phyloP scores from a whole-genome alignment of 2,888 invertebrate genomes.

The Rotaria magnacalcarata region DNA sequence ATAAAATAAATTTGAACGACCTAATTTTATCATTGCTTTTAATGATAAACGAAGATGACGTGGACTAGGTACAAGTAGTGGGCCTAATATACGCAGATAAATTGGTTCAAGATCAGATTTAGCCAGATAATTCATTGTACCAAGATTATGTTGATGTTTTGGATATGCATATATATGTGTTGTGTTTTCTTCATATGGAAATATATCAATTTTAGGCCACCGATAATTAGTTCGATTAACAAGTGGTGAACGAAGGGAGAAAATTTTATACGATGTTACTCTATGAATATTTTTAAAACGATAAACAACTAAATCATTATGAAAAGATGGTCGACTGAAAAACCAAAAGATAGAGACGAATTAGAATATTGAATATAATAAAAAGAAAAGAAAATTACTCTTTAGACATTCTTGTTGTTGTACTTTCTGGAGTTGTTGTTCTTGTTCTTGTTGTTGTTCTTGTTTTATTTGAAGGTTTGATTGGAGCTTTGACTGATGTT shows the following conservation, averaged over 20 bases:
- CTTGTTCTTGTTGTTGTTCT: background rate
- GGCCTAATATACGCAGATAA: background rate
- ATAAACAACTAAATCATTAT: constrained; percentile 24
- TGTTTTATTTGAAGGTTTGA: too few relatives aligned
- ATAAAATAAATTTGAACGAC: constrained; percentile 7
- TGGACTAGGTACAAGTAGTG: constrained; percentile 28
- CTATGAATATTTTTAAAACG: background rate
- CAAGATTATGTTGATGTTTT: constrained; percentile 30
- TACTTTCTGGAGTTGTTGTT: background rate
- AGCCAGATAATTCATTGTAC: background rate
- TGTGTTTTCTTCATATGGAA: constrained; percentile 10
- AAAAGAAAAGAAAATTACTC: background rate
- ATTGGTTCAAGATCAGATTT: background rate
- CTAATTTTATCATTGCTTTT: constrained; percentile 20
- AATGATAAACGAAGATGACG: background rate
- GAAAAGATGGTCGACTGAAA: background rate
- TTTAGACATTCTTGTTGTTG: background rate
- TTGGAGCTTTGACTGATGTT: background rate
- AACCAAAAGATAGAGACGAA: background rate
- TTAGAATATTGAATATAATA: background rate
- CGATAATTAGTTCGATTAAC: constrained; percentile 12
- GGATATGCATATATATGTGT: constrained; percentile 21
- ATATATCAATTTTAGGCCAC: constrained; percentile 27
- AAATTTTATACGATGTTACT: constrained; percentile 19
- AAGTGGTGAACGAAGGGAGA: background rate